phyloP scores from a whole-genome alignment of 2,113 vertebrate species.

The Azemiops feae region DNA sequence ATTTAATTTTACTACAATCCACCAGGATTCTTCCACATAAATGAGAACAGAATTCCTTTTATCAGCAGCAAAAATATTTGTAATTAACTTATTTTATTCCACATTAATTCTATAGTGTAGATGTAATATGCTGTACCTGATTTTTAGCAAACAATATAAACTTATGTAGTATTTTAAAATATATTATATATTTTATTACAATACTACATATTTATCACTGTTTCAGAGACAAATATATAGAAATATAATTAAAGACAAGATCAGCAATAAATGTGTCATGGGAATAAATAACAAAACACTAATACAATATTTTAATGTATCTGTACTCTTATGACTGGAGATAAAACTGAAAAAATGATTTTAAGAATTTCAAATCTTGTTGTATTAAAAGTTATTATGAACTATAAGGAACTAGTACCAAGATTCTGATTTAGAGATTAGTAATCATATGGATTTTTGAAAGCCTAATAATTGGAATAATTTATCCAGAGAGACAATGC shows the following conservation, averaged over 20 bases:
- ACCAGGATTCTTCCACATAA: slow-evolving; percentile 63
- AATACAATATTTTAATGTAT: background rate
- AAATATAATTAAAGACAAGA: background rate
- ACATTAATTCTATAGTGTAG: background rate
- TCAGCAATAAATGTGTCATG: background rate
- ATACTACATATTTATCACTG: background rate
- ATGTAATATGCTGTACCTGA: slow-evolving; percentile 42
- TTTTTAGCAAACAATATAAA: slow-evolving; percentile 14
- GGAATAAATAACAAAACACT: background rate
- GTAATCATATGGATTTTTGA: background rate
- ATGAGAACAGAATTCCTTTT: slow-evolving; percentile 45
- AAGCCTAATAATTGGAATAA: background rate
- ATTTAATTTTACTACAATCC: slow-evolving; percentile 53
- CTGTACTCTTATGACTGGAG: background rate
- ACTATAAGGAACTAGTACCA: background rate
- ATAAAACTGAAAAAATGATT: background rate
- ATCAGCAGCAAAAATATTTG: slow-evolving; percentile 34
- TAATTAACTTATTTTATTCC: slow-evolving; percentile 42
- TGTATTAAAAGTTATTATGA: background rate
- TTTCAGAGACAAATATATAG: background rate
- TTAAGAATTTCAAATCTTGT: background rate
- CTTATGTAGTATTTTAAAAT: slow-evolving; percentile 14
- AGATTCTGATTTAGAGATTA: background rate
- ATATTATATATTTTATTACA: background rate
- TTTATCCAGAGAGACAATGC: background rate